Evolutionary conservation across 2,113 vertebrate species (phyloP).

Genomic region (Rhizomys pruinosus): DNA sequence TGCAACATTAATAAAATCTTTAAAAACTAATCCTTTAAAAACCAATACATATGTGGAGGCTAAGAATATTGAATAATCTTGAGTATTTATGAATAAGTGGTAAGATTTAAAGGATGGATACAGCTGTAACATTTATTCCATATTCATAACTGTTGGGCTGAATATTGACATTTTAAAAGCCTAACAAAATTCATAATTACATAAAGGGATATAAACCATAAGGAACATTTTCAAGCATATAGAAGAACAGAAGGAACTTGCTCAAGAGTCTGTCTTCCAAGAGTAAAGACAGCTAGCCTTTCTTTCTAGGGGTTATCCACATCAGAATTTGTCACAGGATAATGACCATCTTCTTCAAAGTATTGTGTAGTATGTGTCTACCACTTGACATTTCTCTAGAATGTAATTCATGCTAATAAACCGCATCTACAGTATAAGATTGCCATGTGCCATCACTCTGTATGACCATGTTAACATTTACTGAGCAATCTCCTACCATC

Average conservation of each 20-base stretch:
- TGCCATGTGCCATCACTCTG: background rate
- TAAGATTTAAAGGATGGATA: background rate
- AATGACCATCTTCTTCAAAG: background rate
- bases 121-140: background rate
- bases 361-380: background rate
- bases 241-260: background rate
- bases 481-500: background rate
- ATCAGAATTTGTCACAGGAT: background rate
- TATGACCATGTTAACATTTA: accelerated
- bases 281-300: too few relatives aligned
- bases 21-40: background rate
- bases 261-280: accelerated
- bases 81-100: background rate
- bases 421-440: background rate
- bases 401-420: background rate
- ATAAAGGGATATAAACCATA: background rate
- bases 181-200: background rate
- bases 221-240: background rate
- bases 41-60: background rate
- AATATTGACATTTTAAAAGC: background rate
- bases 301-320: background rate
- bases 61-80: background rate
- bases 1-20: background rate
- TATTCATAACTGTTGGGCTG: background rate
- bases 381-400: background rate